Evolutionary conservation across 2,888 invertebrate genomes (phyloP), one percentile per base, ranked within the genome.

Genomic region (Callimorpha dominula): DNA sequence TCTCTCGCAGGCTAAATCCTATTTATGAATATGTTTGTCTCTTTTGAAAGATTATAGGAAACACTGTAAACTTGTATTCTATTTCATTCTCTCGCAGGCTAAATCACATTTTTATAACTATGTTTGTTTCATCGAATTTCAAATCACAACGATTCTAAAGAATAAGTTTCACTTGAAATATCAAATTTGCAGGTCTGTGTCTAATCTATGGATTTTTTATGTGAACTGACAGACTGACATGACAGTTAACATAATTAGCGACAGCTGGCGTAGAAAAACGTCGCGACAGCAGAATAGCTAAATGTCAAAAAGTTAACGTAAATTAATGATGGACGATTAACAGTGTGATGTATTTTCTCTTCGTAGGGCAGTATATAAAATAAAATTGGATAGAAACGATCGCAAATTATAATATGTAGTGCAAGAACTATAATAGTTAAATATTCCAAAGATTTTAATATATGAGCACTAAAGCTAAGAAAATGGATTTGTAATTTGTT

Each of bases 401-500:
- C 65, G 65, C 20, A 78, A 81, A 78, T 78, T 78, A 65, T 54
- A 69, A 68, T 71, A 31, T 68, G 50, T 76, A 69, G 8, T 73
- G 8, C 20, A 73, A 17, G 54, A 68, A 65, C 71, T 78, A 64
- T 46, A 57, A 65, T 68, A 70, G 65, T 42, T n/a, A 46, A 46
- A 52, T 43, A 67, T 0, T 65, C 68, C n/a, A 65, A 68, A 49
- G 57, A 70, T 70, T 54, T 69, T 57, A 9, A 9, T 17, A n/a
- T 75, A 66, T 57, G 50, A 70, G 31, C 66, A 65, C 20, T 49
- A 12, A 31, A 31, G 31, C 31, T 14, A 31, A 60, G 20, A 57
- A 81, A 79, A 71, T 68, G 67, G 15, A 67, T 63, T 46, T 70
- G 57, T 79, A 74, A 77, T 71, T 72, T 65, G 75, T 76, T 80